Evolutionary conservation across 2,888 invertebrate genomes (phyloP), one percentile per base, ranked within the genome.

Genomic region (Nebria brevicollis): DNA sequence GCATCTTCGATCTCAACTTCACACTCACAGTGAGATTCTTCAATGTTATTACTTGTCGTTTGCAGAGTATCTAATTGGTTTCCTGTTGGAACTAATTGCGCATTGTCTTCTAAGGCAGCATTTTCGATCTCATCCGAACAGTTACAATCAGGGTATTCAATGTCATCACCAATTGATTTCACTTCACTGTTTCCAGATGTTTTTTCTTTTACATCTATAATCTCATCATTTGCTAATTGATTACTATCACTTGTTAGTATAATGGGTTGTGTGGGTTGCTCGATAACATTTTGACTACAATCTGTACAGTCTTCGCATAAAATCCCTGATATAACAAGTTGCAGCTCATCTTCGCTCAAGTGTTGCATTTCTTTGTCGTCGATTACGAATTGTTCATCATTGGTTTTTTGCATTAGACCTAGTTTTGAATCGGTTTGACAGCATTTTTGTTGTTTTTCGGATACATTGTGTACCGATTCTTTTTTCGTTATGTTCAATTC

Each of bases 401-500:
- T 54, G 8, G 64, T 75, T 54, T 54, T 75, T 20, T 15, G 10
- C 15, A 75, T 25, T 43, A 75, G 3, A 25, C 8, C 64, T 73
- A 11, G 43, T 54, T 75, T 64, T n/a, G 75, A 75, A 20, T 75
- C 75, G 2, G 34, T 34, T 72, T 72, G 68, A 20, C 68, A 68
- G 10, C 26, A 25, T 26, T 68, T 68, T 15, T 11, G 8, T 68
- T 20, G 10, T 10, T 3, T 20, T 34, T n/a, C 13, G 41, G 26
- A 10, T n/a, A 42, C 6, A 41, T 11, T 13, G 86, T 86, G n/a
- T 88, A 87, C 34, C 87, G 75, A 75, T 54, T 2, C 20, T 20
- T 75, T 80, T 66, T 81, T 73, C 85, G 86, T 85, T 54, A 90
- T 86, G 76, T 89, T 89, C 76, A 91, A 85, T 79, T 90, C 89